Evolutionary conservation across 23 tunicate species (phyloP), one percentile per base, ranked within the genome.

Genomic region (Ascidia mentula): DNA sequence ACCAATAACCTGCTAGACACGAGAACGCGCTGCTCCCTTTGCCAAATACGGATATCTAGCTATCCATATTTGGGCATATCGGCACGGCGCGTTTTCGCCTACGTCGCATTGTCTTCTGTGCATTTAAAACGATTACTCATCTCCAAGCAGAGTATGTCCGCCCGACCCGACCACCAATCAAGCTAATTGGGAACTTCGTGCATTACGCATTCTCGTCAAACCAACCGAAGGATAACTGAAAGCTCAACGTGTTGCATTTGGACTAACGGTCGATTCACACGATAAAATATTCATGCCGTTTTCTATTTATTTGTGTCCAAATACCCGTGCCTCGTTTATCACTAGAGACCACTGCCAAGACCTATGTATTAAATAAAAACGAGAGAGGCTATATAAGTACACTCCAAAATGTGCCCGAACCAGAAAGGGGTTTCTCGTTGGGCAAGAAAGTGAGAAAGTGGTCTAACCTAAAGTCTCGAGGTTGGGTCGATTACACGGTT

Each of bases 81-180:
- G n/a, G n/a, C n/a, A 9, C 65, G 7, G 65, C 65, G 65, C 65
- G 12, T 3, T 6, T n/a, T n/a, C n/a, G 65, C 65, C 65, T 53
- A 28, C 65, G 65, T 1, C 1, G 65, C 65, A 28, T 53, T 42
- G 53, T 42, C 12, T 53, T 9, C 24, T 53, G 7, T 53, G 65
- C 65, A 53, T 53, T 53, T 53, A 53, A n/a, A 53, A 53, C 13
- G 65, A 53, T 53, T 53, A 53, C 65, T 53, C 65, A 53, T 53
- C 13, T 20, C 28, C 13, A 53, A 9, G 65, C 65, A 20, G 4
- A 53, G 28, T 5, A 28, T 20, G 65, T 9, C 65, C 65, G 7
- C 65, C 65, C 65, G 7, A 28, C 24, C 65, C n/a, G n/a, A n/a
- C n/a, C n/a, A n/a, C n/a, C n/a, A 1, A 20, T 6, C 28, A 28